Evolutionary conservation across 2,113 vertebrate species (phyloP), one percentile per base, ranked within the genome.

Genomic region (Phainopepla nitens): DNA sequence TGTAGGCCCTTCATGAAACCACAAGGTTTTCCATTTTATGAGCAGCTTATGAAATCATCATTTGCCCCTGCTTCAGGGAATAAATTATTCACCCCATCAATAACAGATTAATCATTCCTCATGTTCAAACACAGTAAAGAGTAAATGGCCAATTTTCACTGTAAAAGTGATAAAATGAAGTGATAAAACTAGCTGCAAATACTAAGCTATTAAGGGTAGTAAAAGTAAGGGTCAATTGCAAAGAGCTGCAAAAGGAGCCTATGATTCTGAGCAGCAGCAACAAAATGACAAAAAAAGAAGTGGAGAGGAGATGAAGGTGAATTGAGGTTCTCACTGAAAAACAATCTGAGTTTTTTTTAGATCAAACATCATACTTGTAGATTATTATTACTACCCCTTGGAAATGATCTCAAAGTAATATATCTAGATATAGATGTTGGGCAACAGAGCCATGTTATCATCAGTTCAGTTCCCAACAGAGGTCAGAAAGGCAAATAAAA

Each of bases 151-250:
- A 62, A 17, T 90, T 95, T 90, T 36, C 58, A 70, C 50, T 51
- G 21, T 9, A 83, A 54, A 93, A 58, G 42, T 6, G 5, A 81
- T 93, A 84, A 95, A 94, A 91, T 45, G 24, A 89, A 41, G 51
- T 84, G 35, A 92, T 95, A 96, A 96, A 94, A 94, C 47, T 83
- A 86, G 27, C 22, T 73, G 60, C 6, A 3, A 92, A 90, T 36
- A 83, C 25, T 49, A 86, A 82, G 45, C 60, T 70, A 83, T 64
- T 86, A 92, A 90, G 35, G 35, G 72, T 44, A 89, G 76, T 89
- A 89, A 95, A 93, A 95, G 25, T 60, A 83, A 90, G 51, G 90
- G 76, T 91, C 82, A 89, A 45, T 47, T 47, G 80, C 71, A 77
- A 75, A 88, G 76, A 80, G 39, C 54, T 77, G 50, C 75, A 89